phyloP scores from a whole-genome alignment of 2,113 vertebrate species.

The Hyla sarda region DNA sequence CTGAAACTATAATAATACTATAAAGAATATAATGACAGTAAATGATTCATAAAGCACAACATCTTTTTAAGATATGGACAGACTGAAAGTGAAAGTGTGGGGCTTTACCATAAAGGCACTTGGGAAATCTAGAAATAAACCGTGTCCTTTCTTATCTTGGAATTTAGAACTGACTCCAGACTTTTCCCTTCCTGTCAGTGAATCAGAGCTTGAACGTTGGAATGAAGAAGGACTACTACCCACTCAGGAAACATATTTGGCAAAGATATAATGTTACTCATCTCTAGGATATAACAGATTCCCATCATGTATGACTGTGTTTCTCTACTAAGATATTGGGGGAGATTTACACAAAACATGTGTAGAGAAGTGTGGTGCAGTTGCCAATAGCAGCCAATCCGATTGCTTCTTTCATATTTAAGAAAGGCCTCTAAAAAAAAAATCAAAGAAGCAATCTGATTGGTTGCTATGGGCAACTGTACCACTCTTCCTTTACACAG shows the following conservation, averaged over 20 bases:
- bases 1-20: not conserved
- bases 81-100: conserved; percentile 8
- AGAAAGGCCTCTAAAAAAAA: too few relatives aligned
- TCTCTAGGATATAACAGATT: not conserved
- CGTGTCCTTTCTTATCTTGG: conserved; percentile 17
- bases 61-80: not conserved
- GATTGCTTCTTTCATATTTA: too few relatives aligned
- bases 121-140: not conserved
- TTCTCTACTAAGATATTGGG: too few relatives aligned
- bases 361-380: too few relatives aligned
- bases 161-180: conserved; percentile 16
- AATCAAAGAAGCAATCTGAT: too few relatives aligned
- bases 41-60: too few relatives aligned
- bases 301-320: not conserved
- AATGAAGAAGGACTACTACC: conserved; percentile 4
- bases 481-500: too few relatives aligned
- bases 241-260: conserved; percentile 7
- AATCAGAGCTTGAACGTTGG: not conserved
- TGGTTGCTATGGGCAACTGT: too few relatives aligned
- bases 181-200: conserved; percentile 11
- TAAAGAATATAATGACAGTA: too few relatives aligned
- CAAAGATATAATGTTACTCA: not conserved
- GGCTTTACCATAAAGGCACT: not conserved
- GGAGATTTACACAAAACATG: too few relatives aligned
- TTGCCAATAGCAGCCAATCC: too few relatives aligned